Percentiles rank a stretch among this genome's conserved stretches.
Conservation (phyloP, 1,140 invertebrate species). For the Drosophila nigromelanica region DNA sequence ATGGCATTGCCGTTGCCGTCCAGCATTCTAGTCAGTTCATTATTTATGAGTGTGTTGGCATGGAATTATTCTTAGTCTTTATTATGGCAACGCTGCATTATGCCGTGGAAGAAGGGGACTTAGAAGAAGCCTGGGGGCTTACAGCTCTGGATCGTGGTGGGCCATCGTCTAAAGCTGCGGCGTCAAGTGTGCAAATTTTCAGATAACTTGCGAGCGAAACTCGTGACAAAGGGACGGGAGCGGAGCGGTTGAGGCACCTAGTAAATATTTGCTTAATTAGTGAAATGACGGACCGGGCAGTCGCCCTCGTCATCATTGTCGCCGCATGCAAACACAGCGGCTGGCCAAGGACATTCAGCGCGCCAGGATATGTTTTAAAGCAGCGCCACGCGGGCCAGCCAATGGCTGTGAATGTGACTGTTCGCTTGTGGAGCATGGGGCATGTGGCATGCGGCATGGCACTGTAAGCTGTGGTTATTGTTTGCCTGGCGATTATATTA, state of each 20-base stretch:
- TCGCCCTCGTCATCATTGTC: conserved; percentile 25
- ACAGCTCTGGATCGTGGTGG: conserved; percentile 2
- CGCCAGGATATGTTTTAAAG: conserved; percentile 57
- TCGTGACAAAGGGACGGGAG: not conserved
- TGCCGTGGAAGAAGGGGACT: conserved; percentile 19
- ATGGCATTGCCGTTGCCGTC: conserved; percentile 27
- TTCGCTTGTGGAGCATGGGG: conserved; percentile 17
- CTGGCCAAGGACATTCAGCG: conserved; percentile 58
- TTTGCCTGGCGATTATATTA: conserved; percentile 74
- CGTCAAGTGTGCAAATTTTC: conserved; percentile 66
- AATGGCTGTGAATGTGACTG: conserved; percentile 38
- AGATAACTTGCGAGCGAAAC: conserved; percentile 62
- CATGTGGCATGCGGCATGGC: conserved; percentile 1
- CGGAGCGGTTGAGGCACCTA: conserved; percentile 17
- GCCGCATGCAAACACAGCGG: conserved; percentile 45
- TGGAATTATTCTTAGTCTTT: conserved; percentile 82
- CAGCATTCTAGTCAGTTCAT: conserved; percentile 68
- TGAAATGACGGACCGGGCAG: conserved; percentile 61
- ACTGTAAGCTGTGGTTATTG: conserved; percentile 43
- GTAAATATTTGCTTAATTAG: conserved; percentile 82
- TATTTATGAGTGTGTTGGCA: conserved; percentile 83
- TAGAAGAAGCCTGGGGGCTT: conserved; percentile 20
- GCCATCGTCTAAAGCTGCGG: conserved; percentile 2
- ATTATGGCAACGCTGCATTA: conserved; percentile 54
- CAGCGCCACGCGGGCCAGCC: no score